Conservation (phyloP, 2,797 vertebrate species). For the Acropternis orthonyx region DNA sequence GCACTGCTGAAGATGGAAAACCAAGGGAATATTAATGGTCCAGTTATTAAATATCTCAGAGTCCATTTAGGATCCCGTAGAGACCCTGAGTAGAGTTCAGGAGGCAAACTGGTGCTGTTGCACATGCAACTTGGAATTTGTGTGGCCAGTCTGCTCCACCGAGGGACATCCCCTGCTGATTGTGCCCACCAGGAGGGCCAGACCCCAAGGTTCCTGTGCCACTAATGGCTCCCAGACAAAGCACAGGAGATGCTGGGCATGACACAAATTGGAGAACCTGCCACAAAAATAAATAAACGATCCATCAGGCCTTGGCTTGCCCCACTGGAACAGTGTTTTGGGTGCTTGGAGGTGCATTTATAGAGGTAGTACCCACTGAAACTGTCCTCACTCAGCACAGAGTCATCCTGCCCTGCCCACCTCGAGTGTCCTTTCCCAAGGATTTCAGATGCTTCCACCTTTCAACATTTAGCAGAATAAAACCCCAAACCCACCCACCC, state of each 20-base stretch:
- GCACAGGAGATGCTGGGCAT: not conserved
- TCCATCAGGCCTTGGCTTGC: not conserved
- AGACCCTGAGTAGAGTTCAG: not conserved
- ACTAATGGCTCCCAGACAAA: not conserved
- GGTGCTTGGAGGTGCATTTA: not conserved
- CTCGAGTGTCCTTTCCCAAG: not conserved
- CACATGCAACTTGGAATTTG: not conserved
- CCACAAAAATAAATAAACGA: not conserved
- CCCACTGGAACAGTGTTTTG: accelerated
- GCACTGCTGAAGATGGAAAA: not conserved
- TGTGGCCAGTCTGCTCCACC: not conserved
- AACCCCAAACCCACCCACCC: not conserved
- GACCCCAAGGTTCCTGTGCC: not conserved
- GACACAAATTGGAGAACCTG: not conserved
- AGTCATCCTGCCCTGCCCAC: not conserved
- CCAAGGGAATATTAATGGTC: not conserved
- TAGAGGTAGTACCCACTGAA: not conserved
- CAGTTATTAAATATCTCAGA: not conserved
- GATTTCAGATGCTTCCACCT: not conserved
- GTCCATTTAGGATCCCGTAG: not conserved
- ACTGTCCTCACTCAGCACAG: not conserved
- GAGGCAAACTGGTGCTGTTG: not conserved
- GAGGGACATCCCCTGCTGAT: accelerated
- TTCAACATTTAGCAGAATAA: not conserved
- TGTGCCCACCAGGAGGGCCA: not conserved